Base-by-base conservation (phyloP, 2,888 invertebrate species). In the Cerceris rybyensis region DNA sequence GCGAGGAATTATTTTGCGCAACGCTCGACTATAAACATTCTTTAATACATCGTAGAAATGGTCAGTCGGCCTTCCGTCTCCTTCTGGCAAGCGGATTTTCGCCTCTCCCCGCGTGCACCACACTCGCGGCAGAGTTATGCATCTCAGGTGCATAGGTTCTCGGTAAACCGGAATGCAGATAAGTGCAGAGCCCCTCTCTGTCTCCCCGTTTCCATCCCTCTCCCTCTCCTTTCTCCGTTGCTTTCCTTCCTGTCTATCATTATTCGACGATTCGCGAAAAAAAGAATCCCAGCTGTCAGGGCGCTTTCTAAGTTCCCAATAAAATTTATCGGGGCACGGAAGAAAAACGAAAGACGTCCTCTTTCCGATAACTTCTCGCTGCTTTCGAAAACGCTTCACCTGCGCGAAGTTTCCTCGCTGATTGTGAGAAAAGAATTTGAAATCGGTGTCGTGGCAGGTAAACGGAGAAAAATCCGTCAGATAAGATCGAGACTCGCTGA, bases 151-250 rank as follows among this genome's bases (percentile, higher is more conserved):
- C 88, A 88, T 88, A 88, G 85, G 85, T 87, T 88, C 86, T 81
- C 76, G 82, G 84, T 84, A 88, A 89, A 89, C 89, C 87, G 89
- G 89, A 89, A 89, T 89, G 89, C 86, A 83, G 88, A 87, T 88
- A 88, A 88, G 87, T 88, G 84, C 87, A 84, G 81, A 83, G 82
- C 75, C 67, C 77, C 77, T 67, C 76, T 75, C 71, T n/a, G 75
- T 70, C 67, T 75, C 57, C 2, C 28, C 28, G 28, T 28, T 28
- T 57, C 59, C 59, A 69, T 70, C 58, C 16, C 63, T 65, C 54
- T 52, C 57, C 54, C 66, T 42, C 59, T 70, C 54, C 58, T 50
- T 71, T 55, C 59, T 54, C 65, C 54, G 61, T 70, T 69, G 77
- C 13, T 83, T 85, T 85, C 85, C 73, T 85, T 82, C 82, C 75